Conservation (phyloP, 2,888 invertebrate genomes). For the Sturmia bella region DNA sequence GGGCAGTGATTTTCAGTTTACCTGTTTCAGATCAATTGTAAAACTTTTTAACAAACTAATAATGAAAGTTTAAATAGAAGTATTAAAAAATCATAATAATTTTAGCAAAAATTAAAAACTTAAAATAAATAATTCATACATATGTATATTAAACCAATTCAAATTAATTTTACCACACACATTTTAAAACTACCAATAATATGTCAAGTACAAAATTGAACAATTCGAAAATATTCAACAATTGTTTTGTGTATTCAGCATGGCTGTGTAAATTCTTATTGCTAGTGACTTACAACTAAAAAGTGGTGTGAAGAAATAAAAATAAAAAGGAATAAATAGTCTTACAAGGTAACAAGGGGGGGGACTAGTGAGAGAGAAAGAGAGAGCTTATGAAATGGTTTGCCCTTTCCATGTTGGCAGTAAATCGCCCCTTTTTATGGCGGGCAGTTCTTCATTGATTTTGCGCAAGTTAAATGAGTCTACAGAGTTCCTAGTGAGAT, state of each 20-base stretch:
- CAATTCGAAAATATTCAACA: slow-evolving; percentile 17
- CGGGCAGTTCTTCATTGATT: slow-evolving; percentile 74
- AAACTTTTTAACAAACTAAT: slow-evolving; percentile 1
- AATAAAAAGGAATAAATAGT: slow-evolving; percentile 12
- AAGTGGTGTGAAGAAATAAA: slow-evolving; percentile 27
- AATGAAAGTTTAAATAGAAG: background rate
- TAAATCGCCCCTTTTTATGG: slow-evolving; percentile 73
- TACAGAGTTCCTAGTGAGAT: slow-evolving; percentile 35
- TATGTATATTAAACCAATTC: slow-evolving; percentile 11
- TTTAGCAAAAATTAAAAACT: slow-evolving; percentile 4
- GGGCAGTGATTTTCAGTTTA: background rate
- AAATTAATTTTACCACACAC: background rate
- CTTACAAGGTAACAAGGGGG: slow-evolving; percentile 27
- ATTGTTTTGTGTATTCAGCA: slow-evolving; percentile 4
- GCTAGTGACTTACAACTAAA: slow-evolving; percentile 11
- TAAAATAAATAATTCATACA: no score
- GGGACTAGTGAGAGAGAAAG: slow-evolving; percentile 31
- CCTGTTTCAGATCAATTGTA: background rate
- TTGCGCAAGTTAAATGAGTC: slow-evolving; percentile 74
- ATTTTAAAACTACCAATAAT: slow-evolving; percentile 13
- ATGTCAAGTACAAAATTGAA: slow-evolving; percentile 1
- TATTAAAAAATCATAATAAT: slow-evolving; percentile 11
- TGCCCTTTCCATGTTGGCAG: slow-evolving; percentile 74
- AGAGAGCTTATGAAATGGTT: slow-evolving; percentile 69
- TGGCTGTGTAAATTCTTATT: background rate